These are phyloP conservation scores for Chromoteleia sp. DNA, from an alignment of 2,888 invertebrate species.

Conservation along the genomic window DNA sequence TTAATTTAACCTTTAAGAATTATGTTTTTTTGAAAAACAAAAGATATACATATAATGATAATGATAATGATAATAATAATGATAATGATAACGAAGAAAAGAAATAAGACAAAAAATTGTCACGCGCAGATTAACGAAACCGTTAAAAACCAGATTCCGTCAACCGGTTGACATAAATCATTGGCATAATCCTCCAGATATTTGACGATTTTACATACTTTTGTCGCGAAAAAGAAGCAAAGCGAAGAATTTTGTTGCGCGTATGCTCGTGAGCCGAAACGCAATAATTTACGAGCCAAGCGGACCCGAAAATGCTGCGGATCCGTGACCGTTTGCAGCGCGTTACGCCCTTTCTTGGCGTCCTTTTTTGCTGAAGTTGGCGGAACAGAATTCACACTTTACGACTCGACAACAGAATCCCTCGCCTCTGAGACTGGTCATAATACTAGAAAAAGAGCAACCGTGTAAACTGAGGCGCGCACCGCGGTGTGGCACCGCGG, in stretches of 20 bases:
- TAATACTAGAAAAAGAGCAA: constrained; percentile 72
- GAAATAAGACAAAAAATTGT: not conserved
- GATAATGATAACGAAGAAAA: too few relatives aligned
- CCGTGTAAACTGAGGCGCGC: constrained; percentile 66
- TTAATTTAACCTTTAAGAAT: too few relatives aligned
- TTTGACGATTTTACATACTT: constrained; percentile 56
- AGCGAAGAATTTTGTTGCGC: constrained; percentile 33
- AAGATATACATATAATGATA: too few relatives aligned
- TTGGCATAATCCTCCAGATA: constrained; percentile 54
- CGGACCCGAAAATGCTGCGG: constrained; percentile 59
- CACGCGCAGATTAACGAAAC: constrained; percentile 29
- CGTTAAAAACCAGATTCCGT: constrained; percentile 25
- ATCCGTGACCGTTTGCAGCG: constrained; percentile 63
- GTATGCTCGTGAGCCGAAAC: constrained; percentile 38
- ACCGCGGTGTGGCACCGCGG: constrained; percentile 58
- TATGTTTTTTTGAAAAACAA: too few relatives aligned
- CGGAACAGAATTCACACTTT: constrained; percentile 72
- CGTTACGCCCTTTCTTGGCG: constrained; percentile 46
- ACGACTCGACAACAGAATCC: constrained; percentile 73
- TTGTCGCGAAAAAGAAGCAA: constrained; percentile 35
- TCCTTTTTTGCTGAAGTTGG: constrained; percentile 53
- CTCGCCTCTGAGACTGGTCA: constrained; percentile 67
- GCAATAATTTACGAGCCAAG: constrained; percentile 65
- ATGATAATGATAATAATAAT: too few relatives aligned
- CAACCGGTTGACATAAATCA: constrained; percentile 62